Conservation (phyloP, 2,888 invertebrate genomes). For the Villa cingulata region DNA sequence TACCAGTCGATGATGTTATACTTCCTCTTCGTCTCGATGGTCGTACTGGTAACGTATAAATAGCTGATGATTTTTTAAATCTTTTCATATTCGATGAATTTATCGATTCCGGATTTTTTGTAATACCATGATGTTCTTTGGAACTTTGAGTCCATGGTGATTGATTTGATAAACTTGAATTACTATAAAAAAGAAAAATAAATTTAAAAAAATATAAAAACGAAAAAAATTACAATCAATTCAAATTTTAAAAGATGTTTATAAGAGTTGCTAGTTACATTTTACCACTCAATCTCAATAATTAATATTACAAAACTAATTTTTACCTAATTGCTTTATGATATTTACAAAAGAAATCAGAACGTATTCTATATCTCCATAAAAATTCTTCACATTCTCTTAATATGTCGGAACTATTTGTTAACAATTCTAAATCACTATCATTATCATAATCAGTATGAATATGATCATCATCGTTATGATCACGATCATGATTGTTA, state of each 20-base stretch:
- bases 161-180: slow-evolving; percentile 14
- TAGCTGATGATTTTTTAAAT: slow-evolving; percentile 28
- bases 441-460: slow-evolving; percentile 4
- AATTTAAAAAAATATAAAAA: not conserved
- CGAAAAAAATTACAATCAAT: slow-evolving; percentile 1
- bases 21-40: slow-evolving; percentile 21
- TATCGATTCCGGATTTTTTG: not conserved
- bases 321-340: slow-evolving; percentile 39
- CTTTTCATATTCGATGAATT: slow-evolving; percentile 20
- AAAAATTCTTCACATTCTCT: slow-evolving; percentile 50
- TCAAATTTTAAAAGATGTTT: too few relatives aligned
- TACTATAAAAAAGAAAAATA: too few relatives aligned
- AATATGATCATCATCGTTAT: slow-evolving; percentile 5
- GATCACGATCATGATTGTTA: slow-evolving; percentile 1
- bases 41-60: slow-evolving; percentile 29
- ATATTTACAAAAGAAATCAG: slow-evolving; percentile 66
- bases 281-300: too few relatives aligned
- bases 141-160: slow-evolving; percentile 8
- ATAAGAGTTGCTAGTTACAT: too few relatives aligned
- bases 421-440: slow-evolving; percentile 11
- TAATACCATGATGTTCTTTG: not conserved
- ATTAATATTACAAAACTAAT: slow-evolving; percentile 12
- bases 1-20: slow-evolving; percentile 18
- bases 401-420: slow-evolving; percentile 23
- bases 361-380: slow-evolving; percentile 50